These are phyloP conservation scores for Cygnus olor DNA, from an alignment of 2,797 vertebrate genomes.

Conservation along the genomic window DNA sequence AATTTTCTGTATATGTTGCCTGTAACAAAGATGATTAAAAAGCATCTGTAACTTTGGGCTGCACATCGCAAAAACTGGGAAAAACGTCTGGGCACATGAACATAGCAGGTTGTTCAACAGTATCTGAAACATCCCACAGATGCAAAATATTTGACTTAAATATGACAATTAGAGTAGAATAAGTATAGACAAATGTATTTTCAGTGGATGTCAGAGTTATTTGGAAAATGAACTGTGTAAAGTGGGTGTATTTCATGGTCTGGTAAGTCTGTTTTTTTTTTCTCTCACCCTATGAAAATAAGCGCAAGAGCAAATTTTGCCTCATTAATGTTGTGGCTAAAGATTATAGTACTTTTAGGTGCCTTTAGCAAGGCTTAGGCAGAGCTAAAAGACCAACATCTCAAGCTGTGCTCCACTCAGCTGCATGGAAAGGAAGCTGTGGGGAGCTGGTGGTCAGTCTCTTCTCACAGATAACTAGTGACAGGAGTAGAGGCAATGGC, in stretches of 20 bases:
- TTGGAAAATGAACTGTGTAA: not conserved
- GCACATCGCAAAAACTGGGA: not conserved
- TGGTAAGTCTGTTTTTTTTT: not conserved
- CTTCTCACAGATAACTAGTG: too few species aligned
- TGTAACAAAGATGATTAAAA: not conserved
- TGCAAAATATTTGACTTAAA: not conserved
- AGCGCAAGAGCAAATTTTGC: not conserved
- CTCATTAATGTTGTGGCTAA: not conserved
- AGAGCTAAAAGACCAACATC: not conserved
- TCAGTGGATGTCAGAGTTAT: not conserved
- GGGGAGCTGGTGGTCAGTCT: too few species aligned
- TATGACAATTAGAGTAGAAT: not conserved
- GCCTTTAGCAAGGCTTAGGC: not conserved
- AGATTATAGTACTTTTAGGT: not conserved
- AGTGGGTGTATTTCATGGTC: not conserved
- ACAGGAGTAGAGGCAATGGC: too few species aligned
- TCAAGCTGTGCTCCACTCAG: not conserved
- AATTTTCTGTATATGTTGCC: not conserved
- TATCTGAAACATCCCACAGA: not conserved
- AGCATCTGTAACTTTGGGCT: not conserved
- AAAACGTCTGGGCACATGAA: accelerated
- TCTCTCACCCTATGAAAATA: not conserved
- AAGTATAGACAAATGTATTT: not conserved
- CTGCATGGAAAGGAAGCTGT: not conserved
- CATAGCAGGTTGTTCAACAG: not conserved